Conservation (phyloP, 2,888 invertebrate species). For the Charanyca ferruginea region DNA sequence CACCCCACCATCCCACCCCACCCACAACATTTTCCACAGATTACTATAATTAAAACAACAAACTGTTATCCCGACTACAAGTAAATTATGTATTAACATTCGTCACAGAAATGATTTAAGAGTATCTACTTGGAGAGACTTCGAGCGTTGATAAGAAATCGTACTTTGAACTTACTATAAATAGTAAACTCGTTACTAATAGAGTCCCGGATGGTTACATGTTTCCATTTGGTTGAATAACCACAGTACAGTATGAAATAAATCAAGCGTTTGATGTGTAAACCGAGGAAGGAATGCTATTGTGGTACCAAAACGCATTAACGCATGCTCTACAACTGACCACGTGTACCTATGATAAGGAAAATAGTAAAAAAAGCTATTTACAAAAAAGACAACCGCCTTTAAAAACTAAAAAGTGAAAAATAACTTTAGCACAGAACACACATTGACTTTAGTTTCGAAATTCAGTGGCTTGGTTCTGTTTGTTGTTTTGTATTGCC, state of each 20-base stretch:
- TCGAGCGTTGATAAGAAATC: slow-evolving; percentile 50
- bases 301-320: slow-evolving; percentile 59
- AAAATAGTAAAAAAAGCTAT: no score
- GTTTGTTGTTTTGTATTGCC: no score
- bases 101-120: slow-evolving; percentile 29
- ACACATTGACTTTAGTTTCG: no score
- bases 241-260: slow-evolving; percentile 44
- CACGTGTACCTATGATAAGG: slow-evolving; percentile 65
- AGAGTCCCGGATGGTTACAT: slow-evolving; percentile 29
- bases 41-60: no score
- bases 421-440: no score
- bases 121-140: slow-evolving; percentile 24
- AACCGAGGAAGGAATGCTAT: slow-evolving; percentile 56
- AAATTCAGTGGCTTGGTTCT: no score
- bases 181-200: slow-evolving; percentile 29
- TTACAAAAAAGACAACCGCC: no score
- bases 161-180: slow-evolving; percentile 60
- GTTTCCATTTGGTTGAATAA: slow-evolving; percentile 47
- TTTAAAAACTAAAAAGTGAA: no score
- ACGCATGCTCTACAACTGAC: slow-evolving; percentile 40
- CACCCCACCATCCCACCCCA: no score
- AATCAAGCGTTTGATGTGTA: slow-evolving; percentile 50
- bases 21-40: no score
- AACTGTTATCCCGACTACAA: background rate
- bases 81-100: slow-evolving; percentile 23